A percentile compares a stretch with the other conserved stretches of the same genome.
Evolutionary conservation across 2,113 vertebrate genomes (phyloP).

Genomic region (Ahaetulla prasina): DNA sequence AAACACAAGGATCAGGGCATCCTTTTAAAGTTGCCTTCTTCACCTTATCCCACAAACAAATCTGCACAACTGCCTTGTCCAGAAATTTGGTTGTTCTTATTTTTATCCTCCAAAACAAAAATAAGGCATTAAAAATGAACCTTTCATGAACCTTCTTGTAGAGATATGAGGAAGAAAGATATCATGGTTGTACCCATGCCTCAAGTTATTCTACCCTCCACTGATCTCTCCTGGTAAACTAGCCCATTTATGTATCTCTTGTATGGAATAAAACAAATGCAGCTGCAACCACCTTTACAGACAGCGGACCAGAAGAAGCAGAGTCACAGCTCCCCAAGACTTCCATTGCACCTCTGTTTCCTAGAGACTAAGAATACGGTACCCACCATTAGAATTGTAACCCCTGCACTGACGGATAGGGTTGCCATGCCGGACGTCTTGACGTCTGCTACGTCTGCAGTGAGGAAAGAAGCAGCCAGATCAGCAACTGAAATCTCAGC

Average conservation of each 20-base stretch:
- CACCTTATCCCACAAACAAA: neutral
- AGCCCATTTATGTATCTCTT: neutral
- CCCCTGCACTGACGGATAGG: constrained; percentile 92
- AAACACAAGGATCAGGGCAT: neutral
- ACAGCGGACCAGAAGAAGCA: neutral
- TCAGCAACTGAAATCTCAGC: neutral
- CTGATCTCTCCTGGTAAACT: neutral
- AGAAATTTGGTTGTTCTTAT: neutral
- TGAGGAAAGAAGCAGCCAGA: neutral
- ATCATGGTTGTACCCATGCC: neutral
- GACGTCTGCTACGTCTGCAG: constrained; percentile 88
- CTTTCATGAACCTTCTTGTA: neutral
- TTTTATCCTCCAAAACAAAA: neutral
- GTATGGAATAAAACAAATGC: neutral
- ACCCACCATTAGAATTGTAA: constrained; percentile 89
- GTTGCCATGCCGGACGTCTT: constrained; percentile 91
- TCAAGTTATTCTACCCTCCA: neutral
- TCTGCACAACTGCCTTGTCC: neutral
- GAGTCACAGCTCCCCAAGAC: neutral
- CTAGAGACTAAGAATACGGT: neutral
- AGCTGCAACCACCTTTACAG: neutral
- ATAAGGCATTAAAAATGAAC: neutral
- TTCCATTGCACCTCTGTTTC: neutral
- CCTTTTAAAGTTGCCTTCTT: neutral
- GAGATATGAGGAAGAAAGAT: neutral